A percentile compares a stretch with the other conserved stretches of the same genome.
phyloP scores from a whole-genome alignment of 2,888 invertebrate genomes.

The Drosophila setosimentum region DNA sequence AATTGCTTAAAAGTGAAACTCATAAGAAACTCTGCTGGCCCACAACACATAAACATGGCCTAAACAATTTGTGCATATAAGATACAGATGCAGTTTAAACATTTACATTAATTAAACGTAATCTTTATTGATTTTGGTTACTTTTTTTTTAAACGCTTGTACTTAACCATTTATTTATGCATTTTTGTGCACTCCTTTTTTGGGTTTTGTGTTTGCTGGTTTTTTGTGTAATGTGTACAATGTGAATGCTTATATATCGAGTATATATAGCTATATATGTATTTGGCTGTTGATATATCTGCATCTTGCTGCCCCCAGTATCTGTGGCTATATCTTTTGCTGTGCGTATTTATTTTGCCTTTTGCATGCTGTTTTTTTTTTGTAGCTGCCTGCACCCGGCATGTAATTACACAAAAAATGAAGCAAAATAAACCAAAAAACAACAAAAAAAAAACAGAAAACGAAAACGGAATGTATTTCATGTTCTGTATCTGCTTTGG shows the following conservation, averaged over 20 bases:
- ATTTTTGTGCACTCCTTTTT: conserved; percentile 20
- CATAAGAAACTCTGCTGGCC: conserved; percentile 17
- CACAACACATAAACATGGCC: conserved; percentile 34
- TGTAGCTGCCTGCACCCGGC: conserved; percentile 46
- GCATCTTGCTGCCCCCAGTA: conserved; percentile 13
- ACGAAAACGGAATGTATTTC: conserved; percentile 64
- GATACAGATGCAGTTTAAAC: conserved; percentile 36
- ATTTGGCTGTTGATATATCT: conserved; percentile 19
- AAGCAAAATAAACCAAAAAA: conserved; percentile 17
- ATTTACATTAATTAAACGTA: conserved; percentile 53
- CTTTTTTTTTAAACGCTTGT: conserved; percentile 39
- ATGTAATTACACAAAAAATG: conserved; percentile 66
- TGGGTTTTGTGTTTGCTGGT: conserved; percentile 3
- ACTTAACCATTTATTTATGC: conserved; percentile 62
- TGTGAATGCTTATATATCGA: conserved; percentile 8
- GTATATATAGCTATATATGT: background rate
- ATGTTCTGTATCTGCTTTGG: conserved; percentile 44
- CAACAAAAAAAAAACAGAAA: conserved; percentile 31
- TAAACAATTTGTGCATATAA: conserved; percentile 52
- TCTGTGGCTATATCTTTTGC: conserved; percentile 58
- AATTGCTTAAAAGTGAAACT: conserved; percentile 69
- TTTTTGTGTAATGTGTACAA: conserved; percentile 37
- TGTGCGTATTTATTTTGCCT: conserved; percentile 72
- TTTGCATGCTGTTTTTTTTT: conserved; percentile 51
- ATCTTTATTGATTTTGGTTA: conserved; percentile 52